A percentile compares a stretch with the other conserved stretches of the same genome.
Evolutionary conservation across 64 coral and sea anemone genomes (phyloP).

Genomic region (Dendrophyllia cribrosa): DNA sequence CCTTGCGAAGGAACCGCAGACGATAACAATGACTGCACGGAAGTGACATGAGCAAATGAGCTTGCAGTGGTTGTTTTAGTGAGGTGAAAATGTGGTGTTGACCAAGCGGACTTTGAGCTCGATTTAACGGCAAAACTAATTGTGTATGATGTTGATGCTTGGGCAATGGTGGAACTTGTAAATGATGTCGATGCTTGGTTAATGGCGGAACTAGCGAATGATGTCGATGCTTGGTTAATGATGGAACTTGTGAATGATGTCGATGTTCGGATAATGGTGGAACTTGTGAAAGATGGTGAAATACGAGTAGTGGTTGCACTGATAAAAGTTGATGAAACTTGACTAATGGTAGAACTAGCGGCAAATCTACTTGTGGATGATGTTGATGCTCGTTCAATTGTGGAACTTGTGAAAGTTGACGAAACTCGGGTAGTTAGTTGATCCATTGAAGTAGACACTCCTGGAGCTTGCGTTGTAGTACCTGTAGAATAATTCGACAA

Average conservation of each 20-base stretch:
- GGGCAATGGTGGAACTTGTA: background rate
- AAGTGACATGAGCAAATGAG: background rate
- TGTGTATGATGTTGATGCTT: background rate
- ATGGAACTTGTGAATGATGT: background rate
- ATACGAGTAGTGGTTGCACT: background rate
- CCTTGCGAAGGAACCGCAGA: background rate
- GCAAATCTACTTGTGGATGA: too few relatives aligned
- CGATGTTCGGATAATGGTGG: background rate
- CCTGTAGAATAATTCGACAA: slow-evolving; percentile 46
- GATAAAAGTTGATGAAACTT: background rate
- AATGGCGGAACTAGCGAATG: background rate
- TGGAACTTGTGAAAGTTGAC: background rate
- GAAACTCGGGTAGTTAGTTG: background rate
- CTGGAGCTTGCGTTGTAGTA: background rate
- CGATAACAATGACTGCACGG: background rate
- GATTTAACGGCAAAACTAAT: background rate
- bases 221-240: background rate
- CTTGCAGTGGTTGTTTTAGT: background rate
- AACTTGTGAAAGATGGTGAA: background rate
- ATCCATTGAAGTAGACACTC: background rate
- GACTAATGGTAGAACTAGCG: background rate
- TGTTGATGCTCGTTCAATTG: background rate
- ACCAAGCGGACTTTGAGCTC: background rate
- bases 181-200: background rate
- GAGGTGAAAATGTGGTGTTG: background rate